Conservation (phyloP, 2,888 invertebrate species). For the Diarsia rubi region DNA sequence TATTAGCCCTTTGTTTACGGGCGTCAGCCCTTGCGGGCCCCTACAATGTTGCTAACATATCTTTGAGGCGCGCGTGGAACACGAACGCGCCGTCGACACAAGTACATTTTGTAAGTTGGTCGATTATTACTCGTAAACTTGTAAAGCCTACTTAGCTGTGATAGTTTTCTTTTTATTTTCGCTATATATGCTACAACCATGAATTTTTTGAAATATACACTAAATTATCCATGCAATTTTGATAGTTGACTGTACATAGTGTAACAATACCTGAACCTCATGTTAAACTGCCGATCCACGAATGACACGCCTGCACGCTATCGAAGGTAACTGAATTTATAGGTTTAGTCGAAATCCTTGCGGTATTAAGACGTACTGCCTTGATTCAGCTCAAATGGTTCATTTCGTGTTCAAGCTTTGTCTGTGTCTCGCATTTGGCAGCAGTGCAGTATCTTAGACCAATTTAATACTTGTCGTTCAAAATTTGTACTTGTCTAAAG, state of each 20-base stretch:
- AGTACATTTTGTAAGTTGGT: too few species aligned
- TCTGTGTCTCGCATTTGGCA: conserved; percentile 16
- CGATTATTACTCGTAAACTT: too few species aligned
- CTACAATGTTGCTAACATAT: too few species aligned
- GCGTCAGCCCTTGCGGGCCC: too few species aligned
- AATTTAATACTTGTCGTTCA: neutral
- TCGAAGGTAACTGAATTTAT: conserved; percentile 49
- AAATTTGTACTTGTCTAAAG: neutral
- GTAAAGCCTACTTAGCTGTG: too few species aligned
- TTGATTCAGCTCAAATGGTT: conserved; percentile 29
- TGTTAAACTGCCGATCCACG: conserved; percentile 22
- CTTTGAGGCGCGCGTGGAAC: too few species aligned
- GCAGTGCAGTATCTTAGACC: neutral
- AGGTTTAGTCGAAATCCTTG: conserved; percentile 50
- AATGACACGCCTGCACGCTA: conserved; percentile 41
- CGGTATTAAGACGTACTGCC: conserved; percentile 47
- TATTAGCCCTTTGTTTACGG: too few species aligned
- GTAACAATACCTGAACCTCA: neutral
- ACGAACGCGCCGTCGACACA: too few species aligned
- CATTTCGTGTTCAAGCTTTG: conserved; percentile 15
- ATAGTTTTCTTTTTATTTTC: too few species aligned
- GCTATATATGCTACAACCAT: too few species aligned
- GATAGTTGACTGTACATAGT: neutral
- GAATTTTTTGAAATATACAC: too few species aligned
- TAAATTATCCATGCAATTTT: too few species aligned